These are phyloP conservation scores for Leguminivora glycinivorella DNA, from an alignment of 1,140 invertebrate genomes.

Conservation along the genomic window DNA sequence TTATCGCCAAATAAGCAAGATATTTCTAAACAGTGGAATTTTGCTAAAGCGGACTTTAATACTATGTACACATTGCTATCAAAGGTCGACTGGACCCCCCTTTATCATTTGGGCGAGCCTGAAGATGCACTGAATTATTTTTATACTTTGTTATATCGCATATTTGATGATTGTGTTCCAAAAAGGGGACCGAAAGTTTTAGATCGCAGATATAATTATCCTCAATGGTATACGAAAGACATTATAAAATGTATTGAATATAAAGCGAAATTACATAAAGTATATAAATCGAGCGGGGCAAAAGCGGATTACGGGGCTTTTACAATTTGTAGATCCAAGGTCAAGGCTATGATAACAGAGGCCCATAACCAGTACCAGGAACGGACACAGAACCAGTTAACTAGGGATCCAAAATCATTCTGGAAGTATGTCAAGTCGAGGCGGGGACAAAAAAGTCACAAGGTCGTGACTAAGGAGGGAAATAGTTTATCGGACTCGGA, in stretches of 20 bases:
- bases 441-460: too few relatives aligned
- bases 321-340: background rate
- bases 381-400: background rate
- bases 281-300: background rate
- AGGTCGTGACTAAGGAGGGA: too few relatives aligned
- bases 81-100: too few relatives aligned
- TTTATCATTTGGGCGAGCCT: too few relatives aligned
- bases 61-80: too few relatives aligned
- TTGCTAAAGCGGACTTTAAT: too few relatives aligned
- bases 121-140: background rate
- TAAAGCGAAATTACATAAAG: background rate
- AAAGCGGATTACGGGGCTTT: background rate
- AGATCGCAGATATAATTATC: background rate
- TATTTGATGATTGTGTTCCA: background rate
- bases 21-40: too few relatives aligned
- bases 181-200: background rate
- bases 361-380: background rate
- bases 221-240: background rate
- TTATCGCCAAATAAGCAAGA: too few relatives aligned
- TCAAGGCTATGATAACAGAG: background rate
- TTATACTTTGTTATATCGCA: background rate
- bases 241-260: background rate
- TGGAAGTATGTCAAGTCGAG: background rate
- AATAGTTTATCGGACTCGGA: background rate
- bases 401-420: constrained; percentile 6